Conservation (phyloP, 2,888 invertebrate genomes). For the Hemaris fuciformis region DNA sequence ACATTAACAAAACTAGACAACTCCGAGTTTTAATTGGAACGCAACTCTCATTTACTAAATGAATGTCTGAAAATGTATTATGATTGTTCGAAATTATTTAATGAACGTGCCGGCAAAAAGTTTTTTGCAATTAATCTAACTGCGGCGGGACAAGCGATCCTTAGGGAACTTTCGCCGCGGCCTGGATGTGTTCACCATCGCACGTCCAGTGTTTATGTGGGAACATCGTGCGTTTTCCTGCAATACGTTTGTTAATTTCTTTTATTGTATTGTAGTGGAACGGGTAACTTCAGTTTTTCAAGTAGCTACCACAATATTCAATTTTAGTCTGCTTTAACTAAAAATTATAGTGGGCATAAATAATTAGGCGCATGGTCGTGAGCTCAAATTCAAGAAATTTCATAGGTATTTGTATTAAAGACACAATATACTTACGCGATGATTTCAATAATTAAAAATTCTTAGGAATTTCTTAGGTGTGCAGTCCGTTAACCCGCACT, state of each 20-base stretch:
- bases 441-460: too few relatives aligned
- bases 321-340: too few relatives aligned
- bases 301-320: too few relatives aligned
- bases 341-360: too few relatives aligned
- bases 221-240: not conserved
- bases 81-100: not conserved
- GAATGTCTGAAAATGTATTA: constrained; percentile 3
- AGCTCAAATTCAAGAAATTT: too few relatives aligned
- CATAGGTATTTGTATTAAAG: too few relatives aligned
- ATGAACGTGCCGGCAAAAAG: not conserved
- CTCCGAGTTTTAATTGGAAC: not conserved
- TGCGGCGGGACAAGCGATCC: not conserved
- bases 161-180: not conserved
- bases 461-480: too few relatives aligned
- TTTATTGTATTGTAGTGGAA: not conserved
- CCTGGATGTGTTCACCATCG: not conserved
- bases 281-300: not conserved
- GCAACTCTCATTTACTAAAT: not conserved
- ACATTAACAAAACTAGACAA: not conserved
- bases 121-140: constrained; percentile 1
- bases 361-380: too few relatives aligned
- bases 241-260: not conserved
- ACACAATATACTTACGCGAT: too few relatives aligned
- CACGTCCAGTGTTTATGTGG: not conserved
- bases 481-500: too few relatives aligned